A percentile compares a stretch with the other conserved stretches of the same genome.
phyloP scores from a whole-genome alignment of 2,888 invertebrate species.

The Oligia fasciuncula region DNA sequence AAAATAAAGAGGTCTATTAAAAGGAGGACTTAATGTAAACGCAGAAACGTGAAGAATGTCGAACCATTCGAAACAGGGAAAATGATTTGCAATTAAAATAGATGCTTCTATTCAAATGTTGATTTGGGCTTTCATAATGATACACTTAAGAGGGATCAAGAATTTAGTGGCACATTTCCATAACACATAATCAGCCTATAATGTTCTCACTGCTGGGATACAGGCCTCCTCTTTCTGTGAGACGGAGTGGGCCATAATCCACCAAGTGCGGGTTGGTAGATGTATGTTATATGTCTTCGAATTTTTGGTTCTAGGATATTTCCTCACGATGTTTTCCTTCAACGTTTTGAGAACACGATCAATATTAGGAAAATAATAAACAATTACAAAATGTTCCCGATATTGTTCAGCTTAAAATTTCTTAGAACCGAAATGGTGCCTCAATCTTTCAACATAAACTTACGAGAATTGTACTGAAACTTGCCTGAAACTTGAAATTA shows the following conservation, averaged over 20 bases:
- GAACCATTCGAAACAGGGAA: not conserved
- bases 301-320: not conserved
- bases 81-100: not conserved
- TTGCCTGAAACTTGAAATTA: not conserved
- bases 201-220: not conserved
- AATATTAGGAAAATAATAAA: not conserved
- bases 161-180: not conserved
- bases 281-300: not conserved
- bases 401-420: not conserved
- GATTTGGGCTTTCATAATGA: not conserved
- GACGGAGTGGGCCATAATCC: not conserved
- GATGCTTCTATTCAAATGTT: not conserved
- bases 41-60: conserved; percentile 22
- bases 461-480: not conserved
- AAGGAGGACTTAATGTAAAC: conserved; percentile 37
- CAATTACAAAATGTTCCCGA: not conserved
- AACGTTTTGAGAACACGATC: not conserved
- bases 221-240: no score
- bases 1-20: conserved; percentile 55
- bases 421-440: not conserved
- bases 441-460: not conserved
- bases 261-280: not conserved
- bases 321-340: not conserved
- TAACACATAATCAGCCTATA: no score
- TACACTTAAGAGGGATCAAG: not conserved